Conservation (phyloP, 2,888 invertebrate genomes). For the Piscicola geometra region DNA sequence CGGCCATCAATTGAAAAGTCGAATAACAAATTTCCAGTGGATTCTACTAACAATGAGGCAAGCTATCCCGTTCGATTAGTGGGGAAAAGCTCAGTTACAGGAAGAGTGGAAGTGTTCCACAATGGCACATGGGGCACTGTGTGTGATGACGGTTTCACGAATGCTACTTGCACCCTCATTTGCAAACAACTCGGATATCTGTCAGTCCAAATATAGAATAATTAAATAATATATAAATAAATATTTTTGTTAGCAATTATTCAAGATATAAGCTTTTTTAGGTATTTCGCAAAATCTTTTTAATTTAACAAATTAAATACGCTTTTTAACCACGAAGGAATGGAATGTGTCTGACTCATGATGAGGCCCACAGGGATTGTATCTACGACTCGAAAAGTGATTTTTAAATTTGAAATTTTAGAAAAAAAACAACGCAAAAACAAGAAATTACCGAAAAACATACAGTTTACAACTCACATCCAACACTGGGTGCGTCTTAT, state of each 20-base stretch:
- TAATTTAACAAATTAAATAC: too few relatives aligned
- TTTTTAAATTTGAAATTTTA: background rate
- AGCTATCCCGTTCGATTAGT: background rate
- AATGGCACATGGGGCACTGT: slow-evolving; percentile 22
- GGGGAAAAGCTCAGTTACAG: slow-evolving; percentile 3
- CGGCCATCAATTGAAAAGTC: too few relatives aligned
- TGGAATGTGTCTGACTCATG: background rate
- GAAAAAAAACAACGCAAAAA: too few relatives aligned
- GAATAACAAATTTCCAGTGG: background rate
- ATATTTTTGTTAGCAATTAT: background rate
- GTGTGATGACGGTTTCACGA: slow-evolving; percentile 11
- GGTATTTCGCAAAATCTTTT: too few relatives aligned
- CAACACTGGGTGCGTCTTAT: too few relatives aligned
- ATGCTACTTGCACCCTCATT: background rate
- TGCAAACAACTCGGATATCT: slow-evolving; percentile 22
- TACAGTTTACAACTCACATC: too few relatives aligned
- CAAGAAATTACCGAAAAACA: too few relatives aligned
- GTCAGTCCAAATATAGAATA: background rate
- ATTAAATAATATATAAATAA: background rate
- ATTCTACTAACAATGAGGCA: background rate
- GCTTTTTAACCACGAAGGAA: background rate
- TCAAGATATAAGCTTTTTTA: too few relatives aligned
- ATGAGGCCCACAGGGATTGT: background rate
- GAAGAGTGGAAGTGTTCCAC: slow-evolving; percentile 13
- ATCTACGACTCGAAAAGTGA: background rate